A percentile compares a stretch with the other conserved stretches of the same genome.
These are phyloP conservation scores for Drosophila robusta DNA, from an alignment of 2,888 invertebrate species.

Conservation along the genomic window DNA sequence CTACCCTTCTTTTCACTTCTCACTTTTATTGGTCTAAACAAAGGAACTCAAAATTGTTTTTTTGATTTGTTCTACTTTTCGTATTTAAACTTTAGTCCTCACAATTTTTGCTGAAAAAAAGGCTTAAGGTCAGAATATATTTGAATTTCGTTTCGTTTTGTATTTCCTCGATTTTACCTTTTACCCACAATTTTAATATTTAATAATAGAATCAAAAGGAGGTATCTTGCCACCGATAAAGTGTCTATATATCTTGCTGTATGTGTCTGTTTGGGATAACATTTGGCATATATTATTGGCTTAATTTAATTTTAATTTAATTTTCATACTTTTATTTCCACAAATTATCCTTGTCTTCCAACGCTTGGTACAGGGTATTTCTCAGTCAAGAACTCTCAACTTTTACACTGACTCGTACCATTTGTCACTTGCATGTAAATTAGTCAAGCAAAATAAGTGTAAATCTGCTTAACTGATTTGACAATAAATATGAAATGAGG, in stretches of 20 bases:
- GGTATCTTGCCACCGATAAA: too few relatives aligned
- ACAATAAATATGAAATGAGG: constrained; percentile 36
- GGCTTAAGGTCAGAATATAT: too few relatives aligned
- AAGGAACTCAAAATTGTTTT: constrained; percentile 23
- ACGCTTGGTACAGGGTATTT: neutral
- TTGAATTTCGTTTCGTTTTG: too few relatives aligned
- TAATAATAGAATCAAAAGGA: too few relatives aligned
- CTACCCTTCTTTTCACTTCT: neutral
- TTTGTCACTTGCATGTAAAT: constrained; percentile 46
- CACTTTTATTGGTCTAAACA: constrained; percentile 1
- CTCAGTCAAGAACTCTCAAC: neutral
- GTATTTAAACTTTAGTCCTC: constrained; percentile 1
- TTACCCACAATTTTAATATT: too few relatives aligned
- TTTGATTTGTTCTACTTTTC: constrained; percentile 7
- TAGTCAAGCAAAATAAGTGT: constrained; percentile 29
- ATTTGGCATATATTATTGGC: too few relatives aligned
- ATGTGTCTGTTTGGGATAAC: too few relatives aligned
- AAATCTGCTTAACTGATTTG: constrained; percentile 42
- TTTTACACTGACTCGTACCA: neutral
- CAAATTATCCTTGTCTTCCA: too few relatives aligned
- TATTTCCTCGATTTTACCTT: too few relatives aligned
- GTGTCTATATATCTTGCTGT: too few relatives aligned
- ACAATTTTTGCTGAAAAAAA: neutral
- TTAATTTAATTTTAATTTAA: too few relatives aligned
- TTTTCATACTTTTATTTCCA: too few relatives aligned